These are phyloP conservation scores for Coleophora deauratella DNA, from an alignment of 2,888 invertebrate genomes.

Conservation along the genomic window DNA sequence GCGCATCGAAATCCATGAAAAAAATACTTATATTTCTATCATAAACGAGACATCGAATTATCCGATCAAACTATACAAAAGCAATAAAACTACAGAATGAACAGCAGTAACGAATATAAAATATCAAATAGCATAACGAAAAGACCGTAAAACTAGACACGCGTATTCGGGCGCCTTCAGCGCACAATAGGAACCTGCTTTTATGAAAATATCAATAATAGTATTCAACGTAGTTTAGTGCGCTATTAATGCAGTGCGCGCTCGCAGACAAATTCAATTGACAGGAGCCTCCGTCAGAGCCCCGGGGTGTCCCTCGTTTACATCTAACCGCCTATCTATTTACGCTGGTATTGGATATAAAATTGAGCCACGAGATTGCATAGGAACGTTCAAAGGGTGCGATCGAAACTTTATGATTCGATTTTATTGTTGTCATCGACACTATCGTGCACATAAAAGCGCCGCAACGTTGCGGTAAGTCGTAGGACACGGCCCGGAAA, in stretches of 20 bases:
- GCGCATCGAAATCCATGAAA: too few relatives aligned
- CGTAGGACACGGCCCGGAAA: slow-evolving; percentile 31
- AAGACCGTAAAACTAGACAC: slow-evolving; percentile 44
- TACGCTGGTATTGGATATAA: slow-evolving; percentile 58
- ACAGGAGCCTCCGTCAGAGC: slow-evolving; percentile 56
- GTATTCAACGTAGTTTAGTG: slow-evolving; percentile 60
- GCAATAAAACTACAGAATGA: slow-evolving; percentile 38
- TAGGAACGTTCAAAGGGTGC: slow-evolving; percentile 53
- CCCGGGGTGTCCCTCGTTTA: slow-evolving; percentile 59
- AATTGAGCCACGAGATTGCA: slow-evolving; percentile 64
- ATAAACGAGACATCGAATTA: slow-evolving; percentile 33
- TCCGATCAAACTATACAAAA: slow-evolving; percentile 35
- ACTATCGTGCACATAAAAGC: slow-evolving; percentile 41
- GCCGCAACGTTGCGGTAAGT: slow-evolving; percentile 31
- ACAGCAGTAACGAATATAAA: slow-evolving; percentile 38
- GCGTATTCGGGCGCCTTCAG: slow-evolving; percentile 33
- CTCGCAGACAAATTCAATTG: slow-evolving; percentile 73
- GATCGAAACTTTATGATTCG: slow-evolving; percentile 56
- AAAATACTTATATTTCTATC: too few relatives aligned
- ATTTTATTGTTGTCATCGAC: slow-evolving; percentile 59
- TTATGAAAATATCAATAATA: slow-evolving; percentile 64
- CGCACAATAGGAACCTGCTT: slow-evolving; percentile 46
- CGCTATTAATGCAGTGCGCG: slow-evolving; percentile 61
- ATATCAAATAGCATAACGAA: slow-evolving; percentile 46
- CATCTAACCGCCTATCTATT: slow-evolving; percentile 60